A percentile compares a stretch with the other conserved stretches of the same genome.
Evolutionary conservation across 2,797 vertebrate genomes (phyloP).

Genomic region (Acestrorhynchus altus): DNA sequence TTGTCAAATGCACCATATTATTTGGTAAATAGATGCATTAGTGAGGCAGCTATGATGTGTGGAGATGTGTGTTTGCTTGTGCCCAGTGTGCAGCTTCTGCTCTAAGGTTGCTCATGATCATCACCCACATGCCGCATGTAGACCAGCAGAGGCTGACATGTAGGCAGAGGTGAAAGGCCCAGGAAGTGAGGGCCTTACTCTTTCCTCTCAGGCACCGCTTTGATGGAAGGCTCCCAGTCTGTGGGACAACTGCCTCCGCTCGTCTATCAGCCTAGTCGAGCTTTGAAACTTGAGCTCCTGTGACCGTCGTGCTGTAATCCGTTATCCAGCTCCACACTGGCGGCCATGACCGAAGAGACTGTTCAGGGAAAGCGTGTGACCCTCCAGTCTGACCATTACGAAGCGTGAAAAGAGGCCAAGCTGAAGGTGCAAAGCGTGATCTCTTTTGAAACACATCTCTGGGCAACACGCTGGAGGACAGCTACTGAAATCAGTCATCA

Average conservation of each 20-base stretch:
- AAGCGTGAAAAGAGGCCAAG: constrained; percentile 41
- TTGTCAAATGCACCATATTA: no score
- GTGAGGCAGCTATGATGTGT: neutral
- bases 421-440: constrained; percentile 39
- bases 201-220: constrained; percentile 55
- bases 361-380: constrained; percentile 47
- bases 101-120: constrained; percentile 41
- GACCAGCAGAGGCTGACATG: constrained; percentile 56
- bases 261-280: constrained; percentile 58
- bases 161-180: constrained; percentile 44
- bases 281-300: constrained; percentile 63
- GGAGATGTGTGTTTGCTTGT: constrained; percentile 9
- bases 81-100: constrained; percentile 11
- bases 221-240: constrained; percentile 61
- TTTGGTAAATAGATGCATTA: no score
- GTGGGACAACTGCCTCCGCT: constrained; percentile 62
- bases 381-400: constrained; percentile 40
- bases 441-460: constrained; percentile 41
- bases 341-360: constrained; percentile 52
- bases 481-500: constrained; percentile 41
- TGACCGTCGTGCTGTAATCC: constrained; percentile 59
- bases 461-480: constrained; percentile 21
- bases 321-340: constrained; percentile 52
- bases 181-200: constrained; percentile 46
- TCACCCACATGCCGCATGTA: constrained; percentile 54